These are phyloP conservation scores for Mythimna albipuncta DNA, from an alignment of 2,888 invertebrate genomes.

Conservation along the genomic window DNA sequence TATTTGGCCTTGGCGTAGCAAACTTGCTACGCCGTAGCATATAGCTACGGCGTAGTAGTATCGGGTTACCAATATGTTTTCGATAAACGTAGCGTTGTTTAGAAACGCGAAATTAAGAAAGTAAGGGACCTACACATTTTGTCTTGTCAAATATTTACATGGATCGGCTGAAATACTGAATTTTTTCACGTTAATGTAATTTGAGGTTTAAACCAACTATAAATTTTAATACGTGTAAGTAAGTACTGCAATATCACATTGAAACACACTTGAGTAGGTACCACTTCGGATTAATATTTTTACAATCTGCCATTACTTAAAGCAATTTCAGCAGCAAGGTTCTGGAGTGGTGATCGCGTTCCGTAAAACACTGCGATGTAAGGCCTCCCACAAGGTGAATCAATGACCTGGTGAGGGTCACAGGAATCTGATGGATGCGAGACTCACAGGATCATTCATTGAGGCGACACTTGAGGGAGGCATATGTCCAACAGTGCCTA, in stretches of 20 bases:
- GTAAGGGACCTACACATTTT: background rate
- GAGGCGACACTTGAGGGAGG: too few relatives aligned
- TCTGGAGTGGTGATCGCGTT: too few relatives aligned
- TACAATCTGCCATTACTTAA: background rate
- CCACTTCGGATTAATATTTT: too few relatives aligned
- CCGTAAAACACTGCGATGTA: too few relatives aligned
- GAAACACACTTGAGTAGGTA: background rate
- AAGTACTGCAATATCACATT: too few relatives aligned
- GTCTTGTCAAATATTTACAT: background rate
- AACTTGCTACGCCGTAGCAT: conserved; percentile 46
- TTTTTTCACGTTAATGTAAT: background rate
- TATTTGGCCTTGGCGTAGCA: conserved; percentile 22
- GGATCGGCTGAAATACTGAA: background rate
- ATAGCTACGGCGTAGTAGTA: conserved; percentile 39
- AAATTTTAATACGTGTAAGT: background rate
- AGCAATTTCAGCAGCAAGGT: too few relatives aligned
- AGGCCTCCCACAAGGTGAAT: too few relatives aligned
- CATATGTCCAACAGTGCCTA: too few relatives aligned
- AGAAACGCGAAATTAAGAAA: background rate
- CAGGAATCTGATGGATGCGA: too few relatives aligned
- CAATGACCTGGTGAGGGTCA: too few relatives aligned
- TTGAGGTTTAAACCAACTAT: background rate
- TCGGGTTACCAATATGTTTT: conserved; percentile 27
- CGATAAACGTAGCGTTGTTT: background rate
- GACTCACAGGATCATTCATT: too few relatives aligned